Conservation (phyloP, 2,113 vertebrate genomes). For the Poeciliopsis prolifica region DNA sequence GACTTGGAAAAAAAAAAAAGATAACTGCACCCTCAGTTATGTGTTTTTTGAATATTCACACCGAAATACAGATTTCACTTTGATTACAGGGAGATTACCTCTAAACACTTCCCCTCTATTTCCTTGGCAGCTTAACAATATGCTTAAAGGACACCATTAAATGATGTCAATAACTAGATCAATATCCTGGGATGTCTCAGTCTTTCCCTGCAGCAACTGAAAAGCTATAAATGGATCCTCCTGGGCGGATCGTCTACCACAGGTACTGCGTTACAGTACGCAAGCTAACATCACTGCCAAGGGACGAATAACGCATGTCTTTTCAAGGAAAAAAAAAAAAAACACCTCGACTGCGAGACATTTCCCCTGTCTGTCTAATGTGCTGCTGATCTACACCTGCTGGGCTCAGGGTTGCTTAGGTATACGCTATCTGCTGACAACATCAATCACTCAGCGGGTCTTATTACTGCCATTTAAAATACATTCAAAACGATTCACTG, state of each 20-base stretch:
- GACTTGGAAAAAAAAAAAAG: too few relatives aligned
- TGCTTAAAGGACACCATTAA: slow-evolving; percentile 75
- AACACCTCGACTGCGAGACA: slow-evolving; percentile 69
- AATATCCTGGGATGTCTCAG: slow-evolving; percentile 73
- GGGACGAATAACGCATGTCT: slow-evolving; percentile 61
- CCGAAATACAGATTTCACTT: slow-evolving; percentile 27
- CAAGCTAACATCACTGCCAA: slow-evolving; percentile 36
- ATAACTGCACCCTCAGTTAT: neutral
- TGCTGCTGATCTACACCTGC: slow-evolving; percentile 80
- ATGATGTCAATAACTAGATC: slow-evolving; percentile 80
- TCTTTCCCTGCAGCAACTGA: slow-evolving; percentile 69
- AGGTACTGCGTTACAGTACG: slow-evolving; percentile 39
- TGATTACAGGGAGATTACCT: slow-evolving; percentile 57
- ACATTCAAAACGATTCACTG: slow-evolving; percentile 71
- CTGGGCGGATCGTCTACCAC: slow-evolving; percentile 46
- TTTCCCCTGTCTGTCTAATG: slow-evolving; percentile 76
- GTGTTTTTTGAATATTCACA: slow-evolving; percentile 38
- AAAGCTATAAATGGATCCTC: slow-evolving; percentile 66
- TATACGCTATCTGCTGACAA: slow-evolving; percentile 68
- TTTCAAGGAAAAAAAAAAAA: slow-evolving; percentile 28
- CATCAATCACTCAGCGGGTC: slow-evolving; percentile 81
- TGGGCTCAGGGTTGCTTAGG: slow-evolving; percentile 76
- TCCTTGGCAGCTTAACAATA: slow-evolving; percentile 64
- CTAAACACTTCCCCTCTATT: slow-evolving; percentile 49
- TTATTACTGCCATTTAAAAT: slow-evolving; percentile 80